These are phyloP conservation scores for Chrysolina oricalcia DNA, from an alignment of 2,888 invertebrate species.

Conservation along the genomic window DNA sequence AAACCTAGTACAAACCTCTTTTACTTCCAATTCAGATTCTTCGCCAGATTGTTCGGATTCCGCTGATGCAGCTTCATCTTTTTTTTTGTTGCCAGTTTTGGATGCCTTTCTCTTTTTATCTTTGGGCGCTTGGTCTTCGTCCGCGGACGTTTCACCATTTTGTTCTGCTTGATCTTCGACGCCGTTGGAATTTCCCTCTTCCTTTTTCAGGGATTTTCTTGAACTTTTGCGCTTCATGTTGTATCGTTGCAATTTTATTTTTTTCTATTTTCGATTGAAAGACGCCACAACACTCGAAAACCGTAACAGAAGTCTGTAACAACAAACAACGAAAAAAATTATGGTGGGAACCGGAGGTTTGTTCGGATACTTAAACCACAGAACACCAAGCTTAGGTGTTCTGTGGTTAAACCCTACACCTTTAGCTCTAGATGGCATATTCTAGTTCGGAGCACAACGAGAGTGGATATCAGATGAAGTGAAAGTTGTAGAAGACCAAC, in stretches of 20 bases:
- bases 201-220: constrained; percentile 43
- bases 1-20: constrained; percentile 42
- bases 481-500: too few species aligned
- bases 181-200: constrained; percentile 48
- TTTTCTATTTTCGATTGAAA: background rate
- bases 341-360: background rate
- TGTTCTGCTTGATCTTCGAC: constrained; percentile 49
- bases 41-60: constrained; percentile 38
- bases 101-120: constrained; percentile 58
- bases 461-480: too few species aligned
- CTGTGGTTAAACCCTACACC: too few species aligned
- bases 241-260: background rate
- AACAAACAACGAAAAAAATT: constrained; percentile 17
- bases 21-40: constrained; percentile 34
- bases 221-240: constrained; percentile 49
- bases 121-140: constrained; percentile 60
- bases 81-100: constrained; percentile 54
- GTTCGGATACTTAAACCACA: background rate
- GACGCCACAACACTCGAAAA: constrained; percentile 11
- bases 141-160: constrained; percentile 54
- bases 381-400: too few species aligned
- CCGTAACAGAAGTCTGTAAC: constrained; percentile 8
- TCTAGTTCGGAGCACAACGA: too few species aligned
- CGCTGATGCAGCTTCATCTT: constrained; percentile 28
- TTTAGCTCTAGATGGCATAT: too few species aligned